A percentile compares a stretch with the other conserved stretches of the same genome.
phyloP scores from a whole-genome alignment of 1,140 invertebrate genomes.

The Wiebesia pumilae region DNA sequence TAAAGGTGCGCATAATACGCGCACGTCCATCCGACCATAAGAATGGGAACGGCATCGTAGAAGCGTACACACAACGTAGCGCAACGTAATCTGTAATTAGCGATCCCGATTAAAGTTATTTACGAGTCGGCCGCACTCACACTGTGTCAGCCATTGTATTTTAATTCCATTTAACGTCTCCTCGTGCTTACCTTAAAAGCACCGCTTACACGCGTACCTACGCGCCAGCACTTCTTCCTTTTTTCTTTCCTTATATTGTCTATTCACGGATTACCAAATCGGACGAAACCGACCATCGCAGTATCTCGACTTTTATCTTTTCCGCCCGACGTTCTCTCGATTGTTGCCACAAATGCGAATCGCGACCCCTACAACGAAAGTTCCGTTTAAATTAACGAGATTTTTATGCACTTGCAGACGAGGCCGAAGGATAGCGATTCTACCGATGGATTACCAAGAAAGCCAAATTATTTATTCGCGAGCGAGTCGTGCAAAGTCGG shows the following conservation, averaged over 20 bases:
- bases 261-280: conserved; percentile 64
- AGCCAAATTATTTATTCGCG: too few relatives aligned
- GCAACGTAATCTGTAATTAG: conserved; percentile 74
- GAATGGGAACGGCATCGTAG: conserved; percentile 68
- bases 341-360: background rate
- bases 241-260: conserved; percentile 31
- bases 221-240: background rate
- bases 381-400: too few relatives aligned
- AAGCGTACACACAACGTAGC: conserved; percentile 60
- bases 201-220: background rate
- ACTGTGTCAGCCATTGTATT: conserved; percentile 74
- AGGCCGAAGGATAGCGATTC: too few relatives aligned
- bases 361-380: too few relatives aligned
- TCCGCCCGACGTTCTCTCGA: background rate
- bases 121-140: conserved; percentile 69
- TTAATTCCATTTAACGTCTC: conserved; percentile 68
- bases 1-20: conserved; percentile 53
- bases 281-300: conserved; percentile 39
- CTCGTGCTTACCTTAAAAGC: conserved; percentile 50
- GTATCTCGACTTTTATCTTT: background rate
- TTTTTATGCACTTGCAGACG: background rate
- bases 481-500: background rate
- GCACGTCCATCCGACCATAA: conserved; percentile 62
- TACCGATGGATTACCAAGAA: too few relatives aligned
- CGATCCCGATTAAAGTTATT: conserved; percentile 75